Conservation (phyloP, 2,888 invertebrate genomes). For the Gari tellinella region DNA sequence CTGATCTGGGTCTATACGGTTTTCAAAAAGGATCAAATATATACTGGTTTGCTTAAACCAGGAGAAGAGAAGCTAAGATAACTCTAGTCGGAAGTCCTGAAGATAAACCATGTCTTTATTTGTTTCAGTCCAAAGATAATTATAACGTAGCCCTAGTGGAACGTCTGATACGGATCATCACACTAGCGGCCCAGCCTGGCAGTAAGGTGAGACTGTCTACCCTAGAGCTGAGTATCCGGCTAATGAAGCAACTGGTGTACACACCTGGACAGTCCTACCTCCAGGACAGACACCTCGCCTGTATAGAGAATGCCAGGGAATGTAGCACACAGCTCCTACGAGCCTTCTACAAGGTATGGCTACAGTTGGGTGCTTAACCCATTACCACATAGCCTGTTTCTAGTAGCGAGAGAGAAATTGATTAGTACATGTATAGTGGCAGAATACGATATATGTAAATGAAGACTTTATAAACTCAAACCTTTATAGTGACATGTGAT, state of each 20-base stretch:
- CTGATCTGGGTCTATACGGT: too few relatives aligned
- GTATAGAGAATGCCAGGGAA: conserved; percentile 90
- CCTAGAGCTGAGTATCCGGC: conserved; percentile 93
- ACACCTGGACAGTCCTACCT: conserved; percentile 86
- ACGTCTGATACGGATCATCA: conserved; percentile 92
- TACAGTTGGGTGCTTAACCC: too few relatives aligned
- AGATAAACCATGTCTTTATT: not conserved
- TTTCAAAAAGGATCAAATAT: too few relatives aligned
- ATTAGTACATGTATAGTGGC: too few relatives aligned
- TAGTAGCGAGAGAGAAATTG: too few relatives aligned
- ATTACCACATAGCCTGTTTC: too few relatives aligned
- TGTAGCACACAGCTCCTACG: conserved; percentile 93
- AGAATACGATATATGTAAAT: too few relatives aligned
- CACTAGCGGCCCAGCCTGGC: conserved; percentile 94
- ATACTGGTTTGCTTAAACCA: too few relatives aligned
- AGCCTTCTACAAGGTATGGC: conserved; percentile 93
- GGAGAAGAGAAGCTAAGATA: too few relatives aligned
- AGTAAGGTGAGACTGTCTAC: conserved; percentile 96
- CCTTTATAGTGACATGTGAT: too few relatives aligned
- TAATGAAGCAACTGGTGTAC: conserved; percentile 89
- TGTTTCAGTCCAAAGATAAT: conserved; percentile 86
- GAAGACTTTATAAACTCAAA: too few relatives aligned
- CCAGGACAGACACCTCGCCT: conserved; percentile 89
- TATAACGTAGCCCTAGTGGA: conserved; percentile 94
- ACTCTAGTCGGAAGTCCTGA: too few relatives aligned